A percentile compares a stretch with the other conserved stretches of the same genome.
These are phyloP conservation scores for Tragulus kanchil DNA, from an alignment of 2,113 vertebrate genomes.

Conservation along the genomic window DNA sequence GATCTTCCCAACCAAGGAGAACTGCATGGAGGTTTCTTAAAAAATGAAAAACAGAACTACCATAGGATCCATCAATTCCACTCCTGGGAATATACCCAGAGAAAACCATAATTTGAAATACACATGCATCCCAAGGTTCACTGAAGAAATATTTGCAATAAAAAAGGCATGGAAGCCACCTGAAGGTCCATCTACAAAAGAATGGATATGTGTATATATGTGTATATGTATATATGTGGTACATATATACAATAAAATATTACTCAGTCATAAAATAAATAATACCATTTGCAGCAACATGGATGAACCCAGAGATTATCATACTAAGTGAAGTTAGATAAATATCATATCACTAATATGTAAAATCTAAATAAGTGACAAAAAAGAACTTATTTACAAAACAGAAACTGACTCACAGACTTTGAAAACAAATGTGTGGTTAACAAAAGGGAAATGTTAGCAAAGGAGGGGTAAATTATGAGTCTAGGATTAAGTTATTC, in stretches of 20 bases:
- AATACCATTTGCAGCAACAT: background rate
- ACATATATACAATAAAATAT: background rate
- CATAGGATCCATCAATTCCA: background rate
- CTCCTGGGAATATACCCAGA: background rate
- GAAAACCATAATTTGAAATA: background rate
- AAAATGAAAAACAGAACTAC: background rate
- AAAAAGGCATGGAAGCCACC: background rate
- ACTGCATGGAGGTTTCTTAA: background rate
- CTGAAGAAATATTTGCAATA: background rate
- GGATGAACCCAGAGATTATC: background rate
- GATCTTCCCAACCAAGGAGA: background rate
- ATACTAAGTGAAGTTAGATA: background rate
- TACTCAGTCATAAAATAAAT: background rate
- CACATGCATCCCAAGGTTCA: background rate
- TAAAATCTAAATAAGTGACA: background rate
- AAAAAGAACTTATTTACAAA: background rate
- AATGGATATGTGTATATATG: background rate
- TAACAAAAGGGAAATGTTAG: background rate
- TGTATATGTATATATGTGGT: background rate
- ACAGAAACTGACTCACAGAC: background rate
- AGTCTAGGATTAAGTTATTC: background rate
- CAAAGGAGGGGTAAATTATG: background rate
- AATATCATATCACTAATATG: background rate
- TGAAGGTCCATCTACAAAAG: background rate
- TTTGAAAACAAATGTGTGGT: background rate